These are phyloP conservation scores for Opisthograptis luteolata DNA, from an alignment of 2,888 invertebrate genomes.

Conservation along the genomic window DNA sequence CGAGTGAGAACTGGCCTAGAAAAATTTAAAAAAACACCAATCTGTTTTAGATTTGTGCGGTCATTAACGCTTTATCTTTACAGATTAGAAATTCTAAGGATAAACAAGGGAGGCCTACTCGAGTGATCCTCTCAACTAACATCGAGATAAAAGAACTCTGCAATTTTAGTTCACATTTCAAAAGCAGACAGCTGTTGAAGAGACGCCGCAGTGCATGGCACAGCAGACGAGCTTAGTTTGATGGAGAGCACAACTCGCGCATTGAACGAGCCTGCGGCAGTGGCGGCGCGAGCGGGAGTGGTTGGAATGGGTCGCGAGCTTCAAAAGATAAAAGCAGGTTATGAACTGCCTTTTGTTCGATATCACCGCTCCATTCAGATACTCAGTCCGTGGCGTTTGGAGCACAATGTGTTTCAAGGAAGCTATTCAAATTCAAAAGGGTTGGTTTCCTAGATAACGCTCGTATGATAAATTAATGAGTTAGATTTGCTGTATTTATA, in stretches of 20 bases:
- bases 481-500: not conserved
- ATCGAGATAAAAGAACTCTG: no score
- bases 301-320: not conserved
- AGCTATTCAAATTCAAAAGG: constrained; percentile 20
- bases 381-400: constrained; percentile 6
- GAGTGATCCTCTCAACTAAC: no score
- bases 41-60: no score
- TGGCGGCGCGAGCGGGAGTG: not conserved
- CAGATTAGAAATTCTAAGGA: no score
- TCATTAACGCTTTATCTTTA: no score
- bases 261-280: not conserved
- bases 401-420: constrained; percentile 11
- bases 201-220: not conserved
- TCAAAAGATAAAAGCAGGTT: constrained; percentile 2
- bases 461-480: constrained; percentile 1
- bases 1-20: no score
- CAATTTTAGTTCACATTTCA: not conserved
- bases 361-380: constrained; percentile 3
- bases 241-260: not conserved
- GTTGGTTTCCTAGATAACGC: constrained; percentile 7
- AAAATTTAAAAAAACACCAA: no score
- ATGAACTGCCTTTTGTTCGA: constrained; percentile 4
- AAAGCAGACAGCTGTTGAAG: not conserved
- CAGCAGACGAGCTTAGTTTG: not conserved
- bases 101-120: no score